Evolutionary conservation across 2,113 vertebrate species (phyloP).

Genomic region (Pholis gunnellus): DNA sequence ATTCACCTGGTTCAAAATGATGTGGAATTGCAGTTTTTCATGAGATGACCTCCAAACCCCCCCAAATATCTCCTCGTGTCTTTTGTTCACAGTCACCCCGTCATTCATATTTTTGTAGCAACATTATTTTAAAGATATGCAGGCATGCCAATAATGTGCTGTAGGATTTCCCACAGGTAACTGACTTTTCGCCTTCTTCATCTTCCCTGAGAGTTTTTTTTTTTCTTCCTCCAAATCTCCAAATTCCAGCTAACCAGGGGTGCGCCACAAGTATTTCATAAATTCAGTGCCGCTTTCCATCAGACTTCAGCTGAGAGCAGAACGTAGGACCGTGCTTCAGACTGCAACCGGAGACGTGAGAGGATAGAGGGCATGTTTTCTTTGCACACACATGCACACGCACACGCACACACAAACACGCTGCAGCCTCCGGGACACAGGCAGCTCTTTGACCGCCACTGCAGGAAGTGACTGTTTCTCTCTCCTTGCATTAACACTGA

Average conservation of each 20-base stretch:
- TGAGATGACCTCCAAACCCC: no score
- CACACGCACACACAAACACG: background rate
- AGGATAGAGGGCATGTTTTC: slow-evolving; percentile 45
- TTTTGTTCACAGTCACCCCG: background rate
- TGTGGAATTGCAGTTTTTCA: no score
- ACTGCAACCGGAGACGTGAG: slow-evolving; percentile 21
- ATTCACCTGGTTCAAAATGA: no score
- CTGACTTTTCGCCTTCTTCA: background rate
- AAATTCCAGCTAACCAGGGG: background rate
- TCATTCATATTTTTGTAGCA: background rate
- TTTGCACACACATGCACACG: slow-evolving; percentile 21
- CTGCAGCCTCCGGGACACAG: slow-evolving; percentile 30
- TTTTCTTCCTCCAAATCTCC: background rate
- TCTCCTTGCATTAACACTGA: slow-evolving; percentile 17
- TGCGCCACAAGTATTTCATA: slow-evolving; percentile 43
- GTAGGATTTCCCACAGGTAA: slow-evolving; percentile 14
- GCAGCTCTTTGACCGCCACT: slow-evolving; percentile 18
- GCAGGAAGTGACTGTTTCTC: slow-evolving; percentile 59
- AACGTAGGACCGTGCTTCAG: background rate
- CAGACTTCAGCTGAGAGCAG: slow-evolving; percentile 40
- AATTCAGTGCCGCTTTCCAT: slow-evolving; percentile 32
- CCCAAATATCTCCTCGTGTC: background rate
- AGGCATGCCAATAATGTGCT: background rate
- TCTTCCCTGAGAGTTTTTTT: background rate
- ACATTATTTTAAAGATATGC: background rate